Conservation (phyloP, 37 sponge, comb jelly and placozoan genomes). For the Oscarella lobularis region DNA sequence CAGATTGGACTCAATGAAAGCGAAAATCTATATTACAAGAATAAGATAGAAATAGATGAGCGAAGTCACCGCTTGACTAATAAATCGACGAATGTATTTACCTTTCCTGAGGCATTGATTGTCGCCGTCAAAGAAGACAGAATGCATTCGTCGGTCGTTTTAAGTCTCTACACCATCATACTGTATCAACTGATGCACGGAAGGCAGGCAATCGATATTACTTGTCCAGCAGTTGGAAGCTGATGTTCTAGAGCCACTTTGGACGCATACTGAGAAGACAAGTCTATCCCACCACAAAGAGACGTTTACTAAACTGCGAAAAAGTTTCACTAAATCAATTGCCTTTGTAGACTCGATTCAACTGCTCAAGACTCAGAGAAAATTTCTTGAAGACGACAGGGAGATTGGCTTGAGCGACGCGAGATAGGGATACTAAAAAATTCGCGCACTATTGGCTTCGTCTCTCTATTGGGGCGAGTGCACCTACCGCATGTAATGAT, state of each 20-base stretch:
- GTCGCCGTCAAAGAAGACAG: conserved; percentile 35
- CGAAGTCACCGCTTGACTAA: too few species aligned
- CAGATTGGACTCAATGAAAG: neutral
- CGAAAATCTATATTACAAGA: neutral
- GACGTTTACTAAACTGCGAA: too few species aligned
- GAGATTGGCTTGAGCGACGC: too few species aligned
- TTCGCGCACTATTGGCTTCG: too few species aligned
- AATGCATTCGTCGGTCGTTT: conserved; percentile 72
- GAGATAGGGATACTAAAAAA: too few species aligned
- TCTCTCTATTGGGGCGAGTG: too few species aligned
- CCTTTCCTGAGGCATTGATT: neutral
- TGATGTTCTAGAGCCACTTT: conserved; percentile 53
- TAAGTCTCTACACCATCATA: conserved; percentile 43
- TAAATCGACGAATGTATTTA: neutral
- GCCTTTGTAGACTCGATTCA: neutral
- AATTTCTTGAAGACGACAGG: neutral
- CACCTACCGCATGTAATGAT: conserved; percentile 14
- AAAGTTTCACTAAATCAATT: too few species aligned
- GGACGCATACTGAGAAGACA: conserved; percentile 24
- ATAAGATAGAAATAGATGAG: neutral
- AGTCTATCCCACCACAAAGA: conserved; percentile 12
- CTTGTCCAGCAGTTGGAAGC: conserved; percentile 46
- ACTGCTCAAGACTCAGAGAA: neutral
- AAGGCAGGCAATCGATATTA: too few species aligned
- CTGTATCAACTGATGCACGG: too few species aligned